Evolutionary conservation across 2,797 vertebrate species (phyloP), one percentile per base, ranked within the genome.

Genomic region (Catharus ustulatus): DNA sequence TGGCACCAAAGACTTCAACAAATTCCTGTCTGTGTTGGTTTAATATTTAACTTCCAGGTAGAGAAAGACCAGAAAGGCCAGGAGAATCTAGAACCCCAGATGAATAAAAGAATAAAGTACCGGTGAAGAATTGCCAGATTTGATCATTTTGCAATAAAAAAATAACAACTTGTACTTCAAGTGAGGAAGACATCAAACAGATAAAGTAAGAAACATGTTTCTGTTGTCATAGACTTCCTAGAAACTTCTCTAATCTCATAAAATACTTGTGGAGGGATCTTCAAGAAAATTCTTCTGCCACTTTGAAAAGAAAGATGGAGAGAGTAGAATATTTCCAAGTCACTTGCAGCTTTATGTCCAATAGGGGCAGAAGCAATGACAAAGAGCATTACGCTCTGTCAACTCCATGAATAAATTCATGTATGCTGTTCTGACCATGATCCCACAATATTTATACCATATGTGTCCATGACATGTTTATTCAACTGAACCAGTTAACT

Each of bases 321-420:
- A 42, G 11, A 45, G 4, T 57, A 36, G 5, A 52, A 5, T 22
- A 43, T 18, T 61, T 64, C 22, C 17, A 57, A n/a, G 46, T 45
- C 13, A 26, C 4, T 61, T 57, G 17, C 13, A 63, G 23, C 8
- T 76, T 68, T 24, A 48, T 5, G 1, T 72, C 10, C 26, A 64
- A 23, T 64, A 36, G 9, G 34, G 88, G 32, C 8, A 67, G 36
- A 87, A 54, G 6, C 21, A 87, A 46, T 10, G 11, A 26, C 10
- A 45, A 79, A 73, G 16, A 49, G 3, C 18, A 79, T 76, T 76
- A 52, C 0, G 0, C 15, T 58, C 20, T 43, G 19, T n/a, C 9
- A 57, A 3, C 21, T 55, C 19, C 29, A 23, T 19, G 17, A 84
- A 67, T 38, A 11, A 82, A 78, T 4, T 78, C 13, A 34, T 59